Evolutionary conservation across 2,888 invertebrate species (phyloP), one percentile per base, ranked within the genome.

Genomic region (Lypha dubia): DNA sequence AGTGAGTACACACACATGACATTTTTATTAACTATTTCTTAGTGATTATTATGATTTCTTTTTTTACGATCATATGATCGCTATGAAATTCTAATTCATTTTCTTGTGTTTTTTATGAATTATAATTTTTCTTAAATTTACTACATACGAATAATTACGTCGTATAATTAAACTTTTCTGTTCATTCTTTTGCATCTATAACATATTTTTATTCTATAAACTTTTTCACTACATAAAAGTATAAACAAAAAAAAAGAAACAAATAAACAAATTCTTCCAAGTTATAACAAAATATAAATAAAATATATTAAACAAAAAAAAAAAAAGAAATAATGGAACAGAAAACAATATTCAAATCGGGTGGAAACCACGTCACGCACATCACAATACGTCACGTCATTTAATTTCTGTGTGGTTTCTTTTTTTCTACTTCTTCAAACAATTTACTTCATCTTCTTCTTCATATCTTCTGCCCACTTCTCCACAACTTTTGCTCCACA

Each of bases 381-480:
- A 84, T 84, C 77, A 84, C 77, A 65, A 84, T 81, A 84, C 84
- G 76, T 84, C 84, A 84, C 81, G 81, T 84, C 84, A 84, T 84
- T 84, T 74, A 53, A 68, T 65, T 73, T 68, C 53, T 62, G 73
- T 46, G 28, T 17, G 15, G 38, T 20, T 28, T 67, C n/a, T 49
- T 17, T 58, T 41, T 5, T 49, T 28, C 28, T 17, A 53, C 13
- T 41, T 7, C 41, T 51, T 77, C 44, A 60, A n/a, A 38, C 13
- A 53, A 28, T 51, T 38, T 38, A 13, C 38, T 38, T 8, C 13
- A n/a, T n/a, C n/a, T n/a, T n/a, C n/a, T n/a, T n/a, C n/a, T n/a
- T n/a, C n/a, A n/a, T n/a, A n/a, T 8, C 8, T 22, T 49, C 20
- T 58, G 56, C 32, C 28, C 28, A 5, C 28, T 5, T 5, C 5